Evolutionary conservation across 2,797 vertebrate species (phyloP), one percentile per base, ranked within the genome.

Genomic region (Molossus molossus): DNA sequence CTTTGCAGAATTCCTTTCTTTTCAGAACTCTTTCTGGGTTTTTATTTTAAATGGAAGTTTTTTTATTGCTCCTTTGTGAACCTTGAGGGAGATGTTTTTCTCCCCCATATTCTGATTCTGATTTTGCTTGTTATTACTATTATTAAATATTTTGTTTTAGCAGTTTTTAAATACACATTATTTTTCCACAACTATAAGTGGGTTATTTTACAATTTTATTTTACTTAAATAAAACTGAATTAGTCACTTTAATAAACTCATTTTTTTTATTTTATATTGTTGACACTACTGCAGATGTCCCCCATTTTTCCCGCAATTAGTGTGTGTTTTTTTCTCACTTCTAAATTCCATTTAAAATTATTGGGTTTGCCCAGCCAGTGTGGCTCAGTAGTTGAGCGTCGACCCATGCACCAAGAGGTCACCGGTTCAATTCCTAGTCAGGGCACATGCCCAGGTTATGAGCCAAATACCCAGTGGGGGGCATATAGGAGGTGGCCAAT

Each of bases 1-100:
- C n/a, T 96, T 94, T 75, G 60, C 48, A 90, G 62, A 94, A 94
- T 62, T 87, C 65, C 53, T 37, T 92, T 87, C 58, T 94, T 90
- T 77, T 90, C 55, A 96, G 84, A 92, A 82, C 82, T 62, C 76
- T 79, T 77, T 75, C 69, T 57, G 81, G 37, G 9, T 58, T 53
- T 67, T 94, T 93, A 84, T 85, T 95, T 95, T 96, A 87, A 92
- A 90, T 1, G 58, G 29, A 87, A 76, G 53, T 23, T 92, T 70
- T 89, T 80, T 55, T 27, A 29, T 57, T 84, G 15, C 29, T 87
- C 20, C 40, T 45, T 87, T 64, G 3, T 89, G 76, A 79, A 15
- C 62, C 18, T 82, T 50, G 14, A 45, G 20, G 23, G 40, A 21
- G 15, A 55, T 70, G 27, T 70, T 94, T 94, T 93, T 75, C 64